Conservation (phyloP, 2,113 vertebrate species). For the Nyctereutes procyonoides region DNA sequence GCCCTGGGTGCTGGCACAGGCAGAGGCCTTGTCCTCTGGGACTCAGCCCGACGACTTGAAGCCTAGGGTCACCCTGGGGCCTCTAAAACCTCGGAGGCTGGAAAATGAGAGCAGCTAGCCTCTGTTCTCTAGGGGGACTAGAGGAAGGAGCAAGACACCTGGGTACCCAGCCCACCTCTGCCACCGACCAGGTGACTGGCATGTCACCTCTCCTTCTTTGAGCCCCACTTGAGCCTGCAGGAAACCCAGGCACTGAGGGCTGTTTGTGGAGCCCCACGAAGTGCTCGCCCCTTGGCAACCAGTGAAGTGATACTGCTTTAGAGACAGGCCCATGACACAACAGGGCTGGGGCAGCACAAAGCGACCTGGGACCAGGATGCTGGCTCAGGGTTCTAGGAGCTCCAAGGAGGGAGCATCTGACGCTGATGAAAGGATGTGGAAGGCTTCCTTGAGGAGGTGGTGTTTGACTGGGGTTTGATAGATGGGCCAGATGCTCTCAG, state of each 20-base stretch:
- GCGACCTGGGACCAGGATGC: neutral
- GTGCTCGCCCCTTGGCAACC: accelerated
- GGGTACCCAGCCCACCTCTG: neutral
- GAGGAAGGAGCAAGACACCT: neutral
- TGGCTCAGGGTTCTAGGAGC: neutral
- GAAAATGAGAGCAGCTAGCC: neutral
- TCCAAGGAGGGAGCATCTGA: neutral
- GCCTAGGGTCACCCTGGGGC: neutral
- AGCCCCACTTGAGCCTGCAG: neutral
- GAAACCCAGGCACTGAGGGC: neutral
- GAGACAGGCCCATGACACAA: neutral
- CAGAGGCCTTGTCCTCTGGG: neutral
- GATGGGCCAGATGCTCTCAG: neutral
- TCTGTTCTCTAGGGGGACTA: neutral
- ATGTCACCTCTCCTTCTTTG: neutral
- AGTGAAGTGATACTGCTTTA: neutral
- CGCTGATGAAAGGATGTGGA: neutral
- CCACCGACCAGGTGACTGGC: neutral
- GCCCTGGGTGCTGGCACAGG: neutral
- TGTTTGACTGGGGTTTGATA: neutral
- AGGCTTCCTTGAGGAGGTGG: neutral
- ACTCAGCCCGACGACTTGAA: neutral
- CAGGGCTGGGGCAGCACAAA: neutral
- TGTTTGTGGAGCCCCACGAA: neutral
- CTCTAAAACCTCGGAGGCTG: neutral